Evolutionary conservation across 2,797 vertebrate species (phyloP), one percentile per base, ranked within the genome.

Genomic region (Meda fulgida): DNA sequence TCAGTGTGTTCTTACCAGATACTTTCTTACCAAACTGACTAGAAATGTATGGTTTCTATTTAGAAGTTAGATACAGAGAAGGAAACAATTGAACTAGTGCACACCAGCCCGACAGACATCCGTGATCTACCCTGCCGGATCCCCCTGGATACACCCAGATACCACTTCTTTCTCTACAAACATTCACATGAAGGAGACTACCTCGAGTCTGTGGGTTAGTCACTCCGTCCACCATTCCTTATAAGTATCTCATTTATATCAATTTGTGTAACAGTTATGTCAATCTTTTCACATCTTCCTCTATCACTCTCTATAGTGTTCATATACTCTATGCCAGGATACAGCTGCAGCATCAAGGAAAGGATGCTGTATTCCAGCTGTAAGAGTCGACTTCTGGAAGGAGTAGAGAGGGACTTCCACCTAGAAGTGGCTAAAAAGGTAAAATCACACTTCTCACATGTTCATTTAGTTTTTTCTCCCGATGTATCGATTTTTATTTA

Each of bases 321-420:
- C 87, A 98, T 99, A 91, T 99, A 99, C 95, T 99, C 98, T 80
- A 99, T 99, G 98, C 98, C 98, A 0, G 98, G 98, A 7, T 99
- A 98, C 94, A 97, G 96, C 92, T 99, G 98, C 93, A 98, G 97
- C 91, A 97, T 99, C 91, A 99, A 97, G 90, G 98, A 99, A 90
- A 95, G 98, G 75, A 99, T 99, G 98, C 93, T 99, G 29, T 99
- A 99, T 92, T 99, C 98, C 81, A 99, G 97, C 96, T 99, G 98
- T 93, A 99, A 99, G 93, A 98, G 97, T 93, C 96, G 96, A 80
- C 95, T 99, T 89, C 95, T 99, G 21, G 98, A 99, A 88, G 97
- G 97, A 0, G 96, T 96, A 89, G 98, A 99, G 92, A 96, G 96
- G 92, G 97, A 97, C 76, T 98, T 97, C 85, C 94, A 94, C 83